A percentile compares a stretch with the other conserved stretches of the same genome.
Conservation (phyloP, 2,797 vertebrate genomes). For the Cryptoblepharus egeriae region DNA sequence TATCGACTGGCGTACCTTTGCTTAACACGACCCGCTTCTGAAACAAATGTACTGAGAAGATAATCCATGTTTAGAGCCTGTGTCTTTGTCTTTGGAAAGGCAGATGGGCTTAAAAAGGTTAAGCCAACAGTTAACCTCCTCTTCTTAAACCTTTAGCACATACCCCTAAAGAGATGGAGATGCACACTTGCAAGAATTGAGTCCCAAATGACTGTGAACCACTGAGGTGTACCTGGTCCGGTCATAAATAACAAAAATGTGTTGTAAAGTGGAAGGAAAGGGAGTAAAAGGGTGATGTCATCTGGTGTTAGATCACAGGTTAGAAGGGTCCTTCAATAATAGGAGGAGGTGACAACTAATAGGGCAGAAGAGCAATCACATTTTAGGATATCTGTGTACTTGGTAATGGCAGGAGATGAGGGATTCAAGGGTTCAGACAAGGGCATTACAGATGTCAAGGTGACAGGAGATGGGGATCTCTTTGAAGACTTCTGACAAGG, state of each 20-base stretch:
- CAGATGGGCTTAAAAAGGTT: slow-evolving; percentile 69
- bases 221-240: background rate
- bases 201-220: background rate
- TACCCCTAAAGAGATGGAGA: background rate
- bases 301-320: background rate
- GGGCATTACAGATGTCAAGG: background rate
- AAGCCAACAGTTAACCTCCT: slow-evolving; percentile 42
- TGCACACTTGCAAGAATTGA: rapidly evolving
- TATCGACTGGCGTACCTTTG: slow-evolving; percentile 74
- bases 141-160: background rate
- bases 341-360: background rate
- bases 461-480: background rate
- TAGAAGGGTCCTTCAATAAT: background rate
- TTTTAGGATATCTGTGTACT: background rate
- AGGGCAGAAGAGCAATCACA: background rate
- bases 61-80: slow-evolving; percentile 62
- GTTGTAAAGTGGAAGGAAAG: background rate
- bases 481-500: background rate
- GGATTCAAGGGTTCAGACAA: background rate
- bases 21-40: slow-evolving; percentile 62
- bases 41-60: slow-evolving; percentile 73
- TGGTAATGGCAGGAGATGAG: background rate
- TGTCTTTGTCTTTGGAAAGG: slow-evolving; percentile 47
- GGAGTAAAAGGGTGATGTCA: background rate
- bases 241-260: background rate